These are phyloP conservation scores for Globia sparganii DNA, from an alignment of 2,888 invertebrate species.

Conservation along the genomic window DNA sequence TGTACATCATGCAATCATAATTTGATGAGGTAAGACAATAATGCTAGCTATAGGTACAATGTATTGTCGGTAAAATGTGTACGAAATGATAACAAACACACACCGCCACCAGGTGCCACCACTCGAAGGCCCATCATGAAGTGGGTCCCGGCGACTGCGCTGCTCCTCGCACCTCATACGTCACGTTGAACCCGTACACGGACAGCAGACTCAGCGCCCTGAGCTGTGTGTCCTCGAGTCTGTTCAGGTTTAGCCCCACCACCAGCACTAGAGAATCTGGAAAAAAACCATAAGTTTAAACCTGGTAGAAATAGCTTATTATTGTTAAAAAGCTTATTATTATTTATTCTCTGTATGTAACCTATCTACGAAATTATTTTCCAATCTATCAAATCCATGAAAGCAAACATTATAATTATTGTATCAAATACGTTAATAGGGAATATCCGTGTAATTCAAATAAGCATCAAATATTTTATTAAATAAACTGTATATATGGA, in stretches of 20 bases:
- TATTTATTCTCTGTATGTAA: not conserved
- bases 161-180: constrained; percentile 93
- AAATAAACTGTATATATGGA: no score
- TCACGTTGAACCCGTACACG: constrained; percentile 97
- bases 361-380: not conserved
- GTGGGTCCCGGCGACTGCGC: constrained; percentile 78
- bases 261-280: constrained; percentile 93
- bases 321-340: not conserved
- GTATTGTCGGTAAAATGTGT: no score
- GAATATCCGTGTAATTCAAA: no score
- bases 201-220: constrained; percentile 94
- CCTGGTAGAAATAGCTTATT: not conserved
- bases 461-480: no score
- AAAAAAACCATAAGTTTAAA: constrained; percentile 13
- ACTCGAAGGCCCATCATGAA: constrained; percentile 94
- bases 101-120: constrained; percentile 88
- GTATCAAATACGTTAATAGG: not conserved
- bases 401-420: not conserved
- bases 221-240: not conserved
- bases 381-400: not conserved
- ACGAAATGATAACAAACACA: no score
- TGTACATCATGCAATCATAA: not conserved
- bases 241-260: constrained; percentile 83
- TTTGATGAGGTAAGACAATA: not conserved
- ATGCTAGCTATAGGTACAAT: no score